Evolutionary conservation across 2,797 vertebrate species (phyloP), one percentile per base, ranked within the genome.

Genomic region (Tauraco hartlaubi): DNA sequence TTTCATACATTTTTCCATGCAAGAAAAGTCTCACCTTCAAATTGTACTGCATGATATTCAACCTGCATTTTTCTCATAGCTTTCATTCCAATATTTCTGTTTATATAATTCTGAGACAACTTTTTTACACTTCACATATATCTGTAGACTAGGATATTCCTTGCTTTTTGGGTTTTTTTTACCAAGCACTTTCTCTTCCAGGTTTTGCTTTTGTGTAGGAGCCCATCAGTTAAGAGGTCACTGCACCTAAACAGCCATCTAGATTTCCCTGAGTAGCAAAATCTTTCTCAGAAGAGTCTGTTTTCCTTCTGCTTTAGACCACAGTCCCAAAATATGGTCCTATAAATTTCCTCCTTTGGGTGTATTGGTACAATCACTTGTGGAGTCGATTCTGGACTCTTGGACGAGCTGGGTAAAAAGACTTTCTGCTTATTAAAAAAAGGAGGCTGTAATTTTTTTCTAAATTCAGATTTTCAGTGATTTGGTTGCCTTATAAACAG

Each of bases 71-170:
- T 90, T 62, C 23, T 52, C 26, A 18, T 39, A 26, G 44, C 49
- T 73, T 81, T 76, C 86, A n/a, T 75, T 15, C 23, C 23, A 66
- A 37, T 5, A n/a, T 16, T 92, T 94, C 61, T 66, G 10, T 78
- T 69, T 43, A 31, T 55, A 18, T 68, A 29, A 55, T 19, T 4
- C 5, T 74, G 49, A 67, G 12, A 52, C 1, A 49, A n/a, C 29
- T 16, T 7, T 19, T 72, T 75, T 17, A 25, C 35, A 28, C 15
- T 61, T 3, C 22, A 54, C 9, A 66, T 3, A 1, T 31, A 56
- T 31, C 29, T 82, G 15, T 37, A 43, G 26, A 64, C 9, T 15
- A 43, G 19, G 5, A 51, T 6, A 15, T 54, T 76, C 18, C 29
- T 88, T 61, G 7, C 3, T 56, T 85, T 67, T 73, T 1, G 0